Conservation (phyloP, 2,888 invertebrate species). For the Cryptocephalus primarius region DNA sequence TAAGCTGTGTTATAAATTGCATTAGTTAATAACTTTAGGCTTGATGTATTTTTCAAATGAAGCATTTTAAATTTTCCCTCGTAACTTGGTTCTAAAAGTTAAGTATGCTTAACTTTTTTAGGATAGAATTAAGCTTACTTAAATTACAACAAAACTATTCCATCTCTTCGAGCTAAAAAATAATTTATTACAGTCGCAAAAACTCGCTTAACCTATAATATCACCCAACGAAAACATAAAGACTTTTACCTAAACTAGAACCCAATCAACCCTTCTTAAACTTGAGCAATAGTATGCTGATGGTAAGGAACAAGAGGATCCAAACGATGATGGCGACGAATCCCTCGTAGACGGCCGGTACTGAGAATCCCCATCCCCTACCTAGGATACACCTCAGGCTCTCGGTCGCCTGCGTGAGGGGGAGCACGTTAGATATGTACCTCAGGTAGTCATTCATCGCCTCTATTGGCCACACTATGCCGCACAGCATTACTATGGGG, state of each 20-base stretch:
- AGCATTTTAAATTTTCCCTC: no score
- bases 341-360: conserved; percentile 67
- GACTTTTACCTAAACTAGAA: not conserved
- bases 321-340: conserved; percentile 69
- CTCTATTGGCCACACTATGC: conserved; percentile 92
- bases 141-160: no score
- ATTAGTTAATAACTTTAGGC: no score
- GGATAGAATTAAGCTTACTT: no score
- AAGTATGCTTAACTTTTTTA: no score
- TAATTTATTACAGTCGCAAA: no score
- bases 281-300: conserved; percentile 65
- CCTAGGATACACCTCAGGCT: conserved; percentile 76
- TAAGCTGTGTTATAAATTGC: no score
- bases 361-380: conserved; percentile 66
- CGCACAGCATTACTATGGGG: conserved; percentile 76
- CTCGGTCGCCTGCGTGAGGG: conserved; percentile 81
- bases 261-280: conserved; percentile 67
- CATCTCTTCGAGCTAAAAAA: no score
- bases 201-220: not conserved
- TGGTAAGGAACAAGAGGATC: conserved; percentile 64
- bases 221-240: not conserved
- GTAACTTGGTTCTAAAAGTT: no score
- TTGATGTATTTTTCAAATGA: no score
- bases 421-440: conserved; percentile 60
- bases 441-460: conserved; percentile 72